Conservation (phyloP, 2,797 vertebrate species). For the Bucorvus abyssinicus region DNA sequence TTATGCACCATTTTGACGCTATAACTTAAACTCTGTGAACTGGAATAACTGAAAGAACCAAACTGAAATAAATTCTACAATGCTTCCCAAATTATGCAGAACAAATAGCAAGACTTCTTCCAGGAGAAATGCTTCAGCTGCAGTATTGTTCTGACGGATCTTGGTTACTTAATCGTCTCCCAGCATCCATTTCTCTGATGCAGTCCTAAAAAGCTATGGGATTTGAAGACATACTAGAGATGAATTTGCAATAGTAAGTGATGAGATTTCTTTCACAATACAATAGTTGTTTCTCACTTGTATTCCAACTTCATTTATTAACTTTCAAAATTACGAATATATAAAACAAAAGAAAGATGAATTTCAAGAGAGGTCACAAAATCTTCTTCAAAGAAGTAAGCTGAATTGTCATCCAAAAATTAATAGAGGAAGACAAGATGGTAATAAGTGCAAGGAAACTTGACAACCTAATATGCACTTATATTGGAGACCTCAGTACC, state of each 20-base stretch:
- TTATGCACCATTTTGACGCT: not conserved
- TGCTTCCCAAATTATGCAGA: not conserved
- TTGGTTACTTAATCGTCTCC: not conserved
- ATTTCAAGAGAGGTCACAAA: not conserved
- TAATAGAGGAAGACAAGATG: not conserved
- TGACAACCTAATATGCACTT: not conserved
- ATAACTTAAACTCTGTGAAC: not conserved
- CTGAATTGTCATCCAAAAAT: not conserved
- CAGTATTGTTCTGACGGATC: not conserved
- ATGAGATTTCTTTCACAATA: not conserved
- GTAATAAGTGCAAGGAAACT: not conserved
- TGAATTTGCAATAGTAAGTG: not conserved
- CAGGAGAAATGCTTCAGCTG: not conserved
- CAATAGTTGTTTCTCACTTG: not conserved
- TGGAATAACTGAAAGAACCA: not conserved
- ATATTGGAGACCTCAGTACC: not conserved
- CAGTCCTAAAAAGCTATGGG: not conserved
- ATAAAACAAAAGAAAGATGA: not conserved
- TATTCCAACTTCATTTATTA: not conserved
- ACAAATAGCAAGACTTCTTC: fast-evolving
- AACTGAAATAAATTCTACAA: not conserved
- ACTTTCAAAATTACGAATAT: not conserved
- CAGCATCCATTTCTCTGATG: not conserved
- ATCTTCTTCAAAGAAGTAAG: not conserved
- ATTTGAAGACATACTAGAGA: not conserved